Evolutionary conservation across 2,888 invertebrate species (phyloP), one percentile per base, ranked within the genome.

Genomic region (Oscheius sp.): DNA sequence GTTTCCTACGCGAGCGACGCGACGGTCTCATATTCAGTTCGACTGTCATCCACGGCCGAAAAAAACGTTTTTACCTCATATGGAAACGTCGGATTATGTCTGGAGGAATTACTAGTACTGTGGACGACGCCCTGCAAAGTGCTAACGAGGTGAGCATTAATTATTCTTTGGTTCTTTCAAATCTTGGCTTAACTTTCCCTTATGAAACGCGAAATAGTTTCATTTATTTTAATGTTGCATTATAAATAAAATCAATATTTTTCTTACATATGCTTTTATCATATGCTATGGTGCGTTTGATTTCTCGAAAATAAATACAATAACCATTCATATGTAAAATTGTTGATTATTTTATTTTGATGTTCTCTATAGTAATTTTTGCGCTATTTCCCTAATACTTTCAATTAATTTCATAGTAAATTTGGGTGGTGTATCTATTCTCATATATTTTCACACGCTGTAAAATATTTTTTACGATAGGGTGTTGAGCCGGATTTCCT

Each of bases 101-200:
- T 77, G 68, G 61, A 72, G 77, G 75, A 61, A 49, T 72, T 72
- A 64, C 41, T 72, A 71, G 53, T 68, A 69, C 75, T 53, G 69
- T 75, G 43, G 66, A 77, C 52, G 77, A 77, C 74, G 77, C 77
- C 69, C 72, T 77, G 69, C 77, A 72, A 70, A 71, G 72, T 58
- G 73, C 75, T 64, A 75, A 59, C 68, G 74, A 77, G 76, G 76
- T 76, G 64, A 45, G 73, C 63, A 9, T 35, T 9, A 35, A 9
- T 35, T 25, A 35, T 16, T 49, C 2, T 7, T n/a, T n/a, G n/a
- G 58, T 63, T 16, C 43, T 18, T 68, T 49, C 16, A 3, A 66
- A 29, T 16, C 18, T n/a, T 52, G 66, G 66, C 16, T 41, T 63
- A 18, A 41, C 43, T 13, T 63, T 41, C 21, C 21, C 27, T 41